phyloP scores from a whole-genome alignment of 2,113 vertebrate genomes.

The Pelodiscus sinensis region DNA sequence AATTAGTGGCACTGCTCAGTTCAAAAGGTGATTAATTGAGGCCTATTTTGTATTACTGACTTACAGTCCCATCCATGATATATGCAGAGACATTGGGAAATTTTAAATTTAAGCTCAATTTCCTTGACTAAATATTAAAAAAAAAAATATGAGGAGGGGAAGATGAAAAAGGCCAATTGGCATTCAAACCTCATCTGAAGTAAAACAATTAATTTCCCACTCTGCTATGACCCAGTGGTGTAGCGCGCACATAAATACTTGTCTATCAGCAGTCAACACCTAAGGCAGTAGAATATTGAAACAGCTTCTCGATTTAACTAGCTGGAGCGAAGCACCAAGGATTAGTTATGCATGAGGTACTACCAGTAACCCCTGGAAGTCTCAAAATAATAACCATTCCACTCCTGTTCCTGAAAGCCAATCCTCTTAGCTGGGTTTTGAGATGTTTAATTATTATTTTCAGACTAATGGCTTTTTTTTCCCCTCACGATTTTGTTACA shows the following conservation, averaged over 20 bases:
- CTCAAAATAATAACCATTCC: slow-evolving; percentile 33
- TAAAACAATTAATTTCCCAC: slow-evolving; percentile 70
- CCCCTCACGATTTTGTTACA: neutral
- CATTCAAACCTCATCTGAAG: slow-evolving; percentile 39
- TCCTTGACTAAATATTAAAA: slow-evolving; percentile 69
- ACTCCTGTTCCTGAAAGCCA: slow-evolving; percentile 40
- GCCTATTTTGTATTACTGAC: slow-evolving; percentile 29
- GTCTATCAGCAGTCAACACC: slow-evolving; percentile 49
- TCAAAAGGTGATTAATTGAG: slow-evolving; percentile 75
- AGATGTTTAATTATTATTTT: slow-evolving; percentile 58
- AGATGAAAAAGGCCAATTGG: slow-evolving; percentile 38
- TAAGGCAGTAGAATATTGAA: slow-evolving; percentile 44
- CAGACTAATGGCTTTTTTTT: slow-evolving; percentile 18
- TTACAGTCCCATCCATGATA: slow-evolving; percentile 28
- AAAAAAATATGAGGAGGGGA: fast-evolving
- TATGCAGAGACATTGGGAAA: slow-evolving; percentile 42
- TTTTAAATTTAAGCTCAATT: slow-evolving; percentile 63
- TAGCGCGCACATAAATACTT: slow-evolving; percentile 44
- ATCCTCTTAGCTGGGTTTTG: slow-evolving; percentile 22
- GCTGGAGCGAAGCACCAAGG: slow-evolving; percentile 8
- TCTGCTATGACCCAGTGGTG: slow-evolving; percentile 23
- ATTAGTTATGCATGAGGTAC: slow-evolving; percentile 60
- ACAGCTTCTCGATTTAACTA: slow-evolving; percentile 11
- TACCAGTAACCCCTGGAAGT: slow-evolving; percentile 53
- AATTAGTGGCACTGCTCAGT: slow-evolving; percentile 60